Evolutionary conservation across 1,140 invertebrate species (phyloP).

Genomic region (Drosophila bifasciata): DNA sequence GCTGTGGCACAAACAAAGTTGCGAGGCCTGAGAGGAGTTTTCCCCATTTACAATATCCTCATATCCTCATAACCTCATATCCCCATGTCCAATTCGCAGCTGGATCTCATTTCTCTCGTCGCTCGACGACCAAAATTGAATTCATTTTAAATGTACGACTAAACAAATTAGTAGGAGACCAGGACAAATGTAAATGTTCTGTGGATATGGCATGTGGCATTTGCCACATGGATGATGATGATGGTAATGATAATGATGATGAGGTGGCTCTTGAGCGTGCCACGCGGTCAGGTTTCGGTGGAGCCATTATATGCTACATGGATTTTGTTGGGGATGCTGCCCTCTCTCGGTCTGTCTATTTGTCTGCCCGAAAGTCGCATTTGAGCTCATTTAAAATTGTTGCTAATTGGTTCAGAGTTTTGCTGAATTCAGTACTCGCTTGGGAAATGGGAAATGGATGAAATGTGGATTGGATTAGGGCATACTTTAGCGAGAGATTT

Average conservation of each 20-base stretch:
- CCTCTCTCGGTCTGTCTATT: constrained; percentile 1
- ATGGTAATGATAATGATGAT: constrained; percentile 7
- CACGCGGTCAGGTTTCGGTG: constrained; percentile 46
- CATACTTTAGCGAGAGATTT: no score
- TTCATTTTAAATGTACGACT: constrained; percentile 58
- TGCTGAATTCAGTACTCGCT: constrained; percentile 25
- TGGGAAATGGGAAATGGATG: no score
- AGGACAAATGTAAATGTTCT: constrained; percentile 37
- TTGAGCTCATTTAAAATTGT: constrained; percentile 45
- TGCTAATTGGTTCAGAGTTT: constrained; percentile 30
- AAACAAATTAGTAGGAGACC: constrained; percentile 37
- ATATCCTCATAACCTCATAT: no score
- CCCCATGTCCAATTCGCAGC: constrained; percentile 9
- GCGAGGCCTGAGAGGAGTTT: constrained; percentile 18
- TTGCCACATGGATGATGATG: constrained; percentile 1
- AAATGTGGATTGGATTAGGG: no score
- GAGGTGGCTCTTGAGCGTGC: constrained; percentile 38
- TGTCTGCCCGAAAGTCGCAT: constrained; percentile 4
- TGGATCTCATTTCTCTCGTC: constrained; percentile 6
- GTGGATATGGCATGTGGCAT: constrained; percentile 1
- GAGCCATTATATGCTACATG: background rate
- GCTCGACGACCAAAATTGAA: constrained; percentile 56
- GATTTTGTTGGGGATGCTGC: constrained; percentile 7
- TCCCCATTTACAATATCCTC: constrained; percentile 22
- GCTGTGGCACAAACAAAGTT: constrained; percentile 53